Conservation (phyloP, 2,888 invertebrate genomes). For the Pollenia griseotomentosa region DNA sequence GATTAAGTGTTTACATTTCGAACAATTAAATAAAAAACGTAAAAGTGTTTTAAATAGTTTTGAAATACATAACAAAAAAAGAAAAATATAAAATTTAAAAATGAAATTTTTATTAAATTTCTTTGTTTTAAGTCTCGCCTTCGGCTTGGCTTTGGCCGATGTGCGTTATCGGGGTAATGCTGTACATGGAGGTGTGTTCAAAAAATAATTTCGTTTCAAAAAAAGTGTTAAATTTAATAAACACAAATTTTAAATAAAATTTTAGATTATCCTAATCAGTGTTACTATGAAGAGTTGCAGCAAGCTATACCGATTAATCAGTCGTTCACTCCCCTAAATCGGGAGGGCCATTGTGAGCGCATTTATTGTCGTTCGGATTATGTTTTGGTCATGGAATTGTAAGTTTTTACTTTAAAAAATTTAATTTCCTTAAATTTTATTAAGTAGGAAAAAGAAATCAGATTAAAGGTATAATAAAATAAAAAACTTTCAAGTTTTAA, state of each 20-base stretch:
- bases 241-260: slow-evolving; percentile 14
- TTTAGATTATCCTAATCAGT: slow-evolving; percentile 80
- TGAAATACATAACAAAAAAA: background rate
- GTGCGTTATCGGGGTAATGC: slow-evolving; percentile 80
- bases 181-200: slow-evolving; percentile 78
- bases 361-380: slow-evolving; percentile 79
- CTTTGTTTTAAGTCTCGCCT: slow-evolving; percentile 66
- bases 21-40: background rate
- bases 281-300: slow-evolving; percentile 80
- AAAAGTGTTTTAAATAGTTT: background rate
- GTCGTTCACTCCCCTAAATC: slow-evolving; percentile 80
- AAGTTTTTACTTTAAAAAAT: slow-evolving; percentile 65
- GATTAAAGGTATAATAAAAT: too few relatives aligned
- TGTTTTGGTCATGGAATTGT: slow-evolving; percentile 79
- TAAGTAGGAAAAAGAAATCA: too few relatives aligned
- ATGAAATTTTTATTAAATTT: slow-evolving; percentile 54
- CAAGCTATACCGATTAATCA: slow-evolving; percentile 80
- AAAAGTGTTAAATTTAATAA: background rate
- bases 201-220: background rate
- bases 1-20: slow-evolving; percentile 23
- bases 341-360: slow-evolving; percentile 78
- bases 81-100: slow-evolving; percentile 8
- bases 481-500: too few relatives aligned
- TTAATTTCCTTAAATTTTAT: background rate
- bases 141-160: slow-evolving; percentile 74